A percentile compares a stretch with the other conserved stretches of the same genome.
Evolutionary conservation across 2,888 invertebrate species (phyloP).

Genomic region (Xestia xanthographa): DNA sequence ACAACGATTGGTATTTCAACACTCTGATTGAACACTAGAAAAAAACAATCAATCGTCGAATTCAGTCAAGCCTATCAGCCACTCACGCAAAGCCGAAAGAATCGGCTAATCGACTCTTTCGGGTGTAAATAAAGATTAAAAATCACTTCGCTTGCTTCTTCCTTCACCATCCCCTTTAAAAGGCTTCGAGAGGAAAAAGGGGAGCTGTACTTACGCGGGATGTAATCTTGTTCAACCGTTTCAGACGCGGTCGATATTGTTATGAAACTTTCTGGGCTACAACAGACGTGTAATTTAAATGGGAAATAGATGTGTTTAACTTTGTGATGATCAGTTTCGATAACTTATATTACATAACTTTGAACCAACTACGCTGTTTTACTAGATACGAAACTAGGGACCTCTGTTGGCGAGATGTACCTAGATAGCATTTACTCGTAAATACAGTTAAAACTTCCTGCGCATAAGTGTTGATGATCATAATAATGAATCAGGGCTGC

Average conservation of each 20-base stretch:
- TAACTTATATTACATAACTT: constrained; percentile 28
- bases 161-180: constrained; percentile 74
- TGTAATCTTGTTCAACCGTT: constrained; percentile 48
- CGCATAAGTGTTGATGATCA: constrained; percentile 12
- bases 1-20: constrained; percentile 23
- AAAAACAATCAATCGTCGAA: constrained; percentile 31
- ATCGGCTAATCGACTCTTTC: constrained; percentile 76
- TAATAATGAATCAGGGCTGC: constrained; percentile 14
- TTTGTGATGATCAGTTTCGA: constrained; percentile 10
- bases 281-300: constrained; percentile 17
- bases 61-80: constrained; percentile 33
- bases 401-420: neutral
- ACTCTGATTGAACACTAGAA: constrained; percentile 17
- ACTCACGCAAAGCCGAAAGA: constrained; percentile 58
- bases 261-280: constrained; percentile 30
- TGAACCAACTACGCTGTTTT: neutral
- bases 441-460: neutral
- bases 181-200: constrained; percentile 73
- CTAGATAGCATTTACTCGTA: neutral
- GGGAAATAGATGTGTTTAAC: constrained; percentile 18
- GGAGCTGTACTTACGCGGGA: constrained; percentile 41
- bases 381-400: neutral
- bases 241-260: constrained; percentile 50
- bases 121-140: constrained; percentile 82
- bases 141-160: constrained; percentile 78